A percentile compares a stretch with the other conserved stretches of the same genome.
Conservation (phyloP, 2,888 invertebrate genomes). For the Hydriomena furcata region DNA sequence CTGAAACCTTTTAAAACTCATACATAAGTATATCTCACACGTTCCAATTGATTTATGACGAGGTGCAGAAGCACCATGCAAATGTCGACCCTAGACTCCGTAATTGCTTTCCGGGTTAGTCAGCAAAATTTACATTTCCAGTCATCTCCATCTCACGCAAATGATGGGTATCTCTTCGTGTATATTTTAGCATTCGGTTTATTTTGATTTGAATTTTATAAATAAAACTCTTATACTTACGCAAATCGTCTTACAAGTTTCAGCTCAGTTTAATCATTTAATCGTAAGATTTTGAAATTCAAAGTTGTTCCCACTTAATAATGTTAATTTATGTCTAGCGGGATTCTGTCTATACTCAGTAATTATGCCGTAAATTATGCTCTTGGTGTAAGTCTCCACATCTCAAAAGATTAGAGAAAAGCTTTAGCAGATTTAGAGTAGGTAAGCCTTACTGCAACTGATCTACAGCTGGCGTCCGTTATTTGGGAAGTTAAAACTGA, state of each 20-base stretch:
- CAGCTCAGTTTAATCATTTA: slow-evolving; percentile 10
- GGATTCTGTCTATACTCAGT: slow-evolving; percentile 19
- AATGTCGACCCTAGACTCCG: slow-evolving; percentile 45
- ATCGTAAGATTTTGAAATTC: slow-evolving; percentile 9
- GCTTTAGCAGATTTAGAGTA: slow-evolving; percentile 42
- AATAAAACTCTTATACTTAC: slow-evolving; percentile 7
- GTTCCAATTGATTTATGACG: slow-evolving; percentile 49
- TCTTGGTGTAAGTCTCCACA: slow-evolving; percentile 34
- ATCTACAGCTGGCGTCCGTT: slow-evolving; percentile 36
- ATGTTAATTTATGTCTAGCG: slow-evolving; percentile 20
- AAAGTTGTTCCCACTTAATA: slow-evolving; percentile 7
- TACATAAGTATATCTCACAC: slow-evolving; percentile 17
- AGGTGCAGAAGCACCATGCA: slow-evolving; percentile 44
- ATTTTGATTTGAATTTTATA: slow-evolving; percentile 20
- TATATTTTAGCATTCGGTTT: slow-evolving; percentile 27
- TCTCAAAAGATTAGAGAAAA: slow-evolving; percentile 38
- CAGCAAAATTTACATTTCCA: slow-evolving; percentile 56
- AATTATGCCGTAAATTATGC: slow-evolving; percentile 43
- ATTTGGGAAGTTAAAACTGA: slow-evolving; percentile 57
- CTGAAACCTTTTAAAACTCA: background rate
- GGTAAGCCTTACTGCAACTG: slow-evolving; percentile 41
- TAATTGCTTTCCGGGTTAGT: slow-evolving; percentile 63
- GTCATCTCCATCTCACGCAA: slow-evolving; percentile 28
- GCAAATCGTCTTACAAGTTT: slow-evolving; percentile 8
- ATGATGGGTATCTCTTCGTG: slow-evolving; percentile 21